Evolutionary conservation across 2,113 vertebrate genomes (phyloP), one percentile per base, ranked within the genome.

Genomic region (Sciurus niger): DNA sequence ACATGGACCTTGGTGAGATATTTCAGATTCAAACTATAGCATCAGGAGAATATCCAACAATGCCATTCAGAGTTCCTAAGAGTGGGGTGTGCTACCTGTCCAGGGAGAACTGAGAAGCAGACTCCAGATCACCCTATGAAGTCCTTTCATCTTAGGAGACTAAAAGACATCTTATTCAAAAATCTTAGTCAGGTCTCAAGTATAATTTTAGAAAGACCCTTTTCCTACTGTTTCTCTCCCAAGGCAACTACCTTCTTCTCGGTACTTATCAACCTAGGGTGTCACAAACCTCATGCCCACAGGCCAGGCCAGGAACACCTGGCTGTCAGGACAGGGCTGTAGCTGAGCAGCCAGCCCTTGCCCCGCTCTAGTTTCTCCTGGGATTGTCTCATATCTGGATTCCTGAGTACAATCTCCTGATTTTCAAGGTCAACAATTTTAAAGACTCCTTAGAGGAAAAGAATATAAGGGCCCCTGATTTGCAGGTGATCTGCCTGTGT

Each of bases 51-150:
- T 46, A 0, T 22, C 12, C 10, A n/a, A 43, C 20, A 43, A 12
- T 0, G 7, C 9, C 14, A 20, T 40, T 3, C 13, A 2, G 16
- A 24, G 14, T 6, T 30, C 25, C 43, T 1, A 1, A 6, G 1
- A 40, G 40, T 16, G 0, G 0, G 1, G 28, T 58, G 70, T 76
- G 51, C 12, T 34, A 20, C 1, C 14, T 53, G n/a, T 28, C 6
- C 63, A 25, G 14, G 48, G 24, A 72, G 37, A 76, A 20, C 11
- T 32, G 0, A 43, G 25, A 30, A 3, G 13, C 37, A 28, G 58
- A 30, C 24, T 37, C 53, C 3, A 11, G 53, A 20, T 18, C 5
- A 20, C 48, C 1, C n/a, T 72, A 51, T 67, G 63, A 51, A 7
- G 8, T 16, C 24, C 43, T 37, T 43, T 89, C 34, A 8, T 76